Base-by-base conservation (phyloP, 2,888 invertebrate genomes). In the Caenorhabditis sp. region DNA sequence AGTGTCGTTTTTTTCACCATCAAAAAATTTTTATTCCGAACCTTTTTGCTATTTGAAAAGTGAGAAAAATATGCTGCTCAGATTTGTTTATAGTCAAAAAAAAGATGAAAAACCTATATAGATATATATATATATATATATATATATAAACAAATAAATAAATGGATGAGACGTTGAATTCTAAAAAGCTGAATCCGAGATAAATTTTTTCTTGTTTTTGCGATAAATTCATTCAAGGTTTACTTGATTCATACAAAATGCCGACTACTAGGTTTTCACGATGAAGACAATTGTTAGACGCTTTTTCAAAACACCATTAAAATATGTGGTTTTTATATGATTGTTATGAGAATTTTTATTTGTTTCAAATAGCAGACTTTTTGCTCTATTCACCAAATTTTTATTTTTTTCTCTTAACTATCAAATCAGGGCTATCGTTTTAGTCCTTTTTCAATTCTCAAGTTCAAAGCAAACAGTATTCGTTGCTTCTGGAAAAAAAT, bases 201-300 rank as follows among this genome's bases (percentile, higher is more conserved):
- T 43, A 43, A 43, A 43, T 43, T 54, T 62, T 58, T 61, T 59
- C 53, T 31, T 31, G 31, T 31, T 58, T 54, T 59, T 26, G 36
- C 57, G 24, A 54, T 64, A 58, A 69, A 62, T 69, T 69, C 14
- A 43, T 43, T 43, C 14, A 17, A 12, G 43, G 2, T 43, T 14
- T 43, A 3, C 5, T 31, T 31, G 31, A 10, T n/a, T n/a, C n/a
- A n/a, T n/a, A n/a, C n/a, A n/a, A n/a, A n/a, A 10, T 10, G 31
- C 31, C 31, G 10, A 31, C 31, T 31, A 31, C 31, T 31, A n/a
- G n/a, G n/a, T n/a, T n/a, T n/a, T n/a, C n/a, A n/a, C n/a, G n/a
- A n/a, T n/a, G n/a, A n/a, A n/a, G n/a, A n/a, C n/a, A n/a, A n/a
- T n/a, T n/a, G n/a, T n/a, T n/a, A n/a, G n/a, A n/a, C 14, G 43